Percentiles rank a stretch among this genome's conserved stretches.
Evolutionary conservation across 1,140 invertebrate species (phyloP).

Genomic region (Helicoverpa armigera): DNA sequence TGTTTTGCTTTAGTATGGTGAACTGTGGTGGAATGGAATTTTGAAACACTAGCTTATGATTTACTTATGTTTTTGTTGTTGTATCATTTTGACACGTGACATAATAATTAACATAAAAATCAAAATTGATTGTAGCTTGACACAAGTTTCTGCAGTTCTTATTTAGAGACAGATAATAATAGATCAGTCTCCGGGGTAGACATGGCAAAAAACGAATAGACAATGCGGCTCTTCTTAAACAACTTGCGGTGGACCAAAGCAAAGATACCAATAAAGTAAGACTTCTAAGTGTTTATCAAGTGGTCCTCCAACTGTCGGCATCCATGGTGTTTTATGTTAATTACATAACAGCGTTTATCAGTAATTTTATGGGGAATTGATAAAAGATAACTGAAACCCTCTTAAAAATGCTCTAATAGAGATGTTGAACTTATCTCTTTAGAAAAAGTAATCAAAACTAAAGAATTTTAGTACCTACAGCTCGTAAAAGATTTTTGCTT

Average conservation of each 20-base stretch:
- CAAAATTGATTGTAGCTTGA: too few species aligned
- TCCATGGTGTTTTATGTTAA: conserved; percentile 43
- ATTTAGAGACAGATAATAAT: too few species aligned
- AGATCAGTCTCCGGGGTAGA: background rate
- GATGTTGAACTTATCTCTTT: background rate
- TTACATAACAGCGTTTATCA: conserved; percentile 35
- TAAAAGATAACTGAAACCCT: conserved; percentile 23
- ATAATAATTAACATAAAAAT: too few species aligned
- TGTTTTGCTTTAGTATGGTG: background rate
- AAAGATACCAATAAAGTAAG: conserved; percentile 6
- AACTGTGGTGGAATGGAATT: background rate
- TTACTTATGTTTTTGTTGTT: too few species aligned
- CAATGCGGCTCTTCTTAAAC: background rate
- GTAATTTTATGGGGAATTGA: conserved; percentile 39
- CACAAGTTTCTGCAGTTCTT: too few species aligned
- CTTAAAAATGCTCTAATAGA: conserved; percentile 38
- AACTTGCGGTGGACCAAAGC: background rate
- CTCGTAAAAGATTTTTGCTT: too few species aligned
- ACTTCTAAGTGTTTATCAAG: conserved; percentile 23
- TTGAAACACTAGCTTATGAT: too few species aligned
- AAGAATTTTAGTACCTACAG: background rate
- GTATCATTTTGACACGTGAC: too few species aligned
- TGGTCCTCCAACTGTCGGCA: conserved; percentile 6
- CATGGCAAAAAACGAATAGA: background rate
- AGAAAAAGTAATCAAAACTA: background rate